Evolutionary conservation across 2,797 vertebrate species (phyloP), one percentile per base, ranked within the genome.

Genomic region (Chelon auratus): DNA sequence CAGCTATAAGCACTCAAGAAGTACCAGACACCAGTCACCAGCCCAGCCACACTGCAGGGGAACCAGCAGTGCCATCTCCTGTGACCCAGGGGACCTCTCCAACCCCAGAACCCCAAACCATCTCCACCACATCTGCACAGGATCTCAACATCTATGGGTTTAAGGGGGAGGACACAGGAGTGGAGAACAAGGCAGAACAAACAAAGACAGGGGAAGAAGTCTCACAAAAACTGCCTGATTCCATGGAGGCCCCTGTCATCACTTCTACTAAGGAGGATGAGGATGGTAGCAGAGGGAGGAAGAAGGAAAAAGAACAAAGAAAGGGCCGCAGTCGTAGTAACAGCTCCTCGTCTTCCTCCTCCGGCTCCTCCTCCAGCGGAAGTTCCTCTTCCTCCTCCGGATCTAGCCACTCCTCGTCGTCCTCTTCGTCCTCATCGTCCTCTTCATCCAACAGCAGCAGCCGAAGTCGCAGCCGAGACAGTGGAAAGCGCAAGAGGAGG

Each of bases 321-420:
- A 87, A 96, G 87, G 95, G 91, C 68, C 96, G 92, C 78, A 95
- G 93, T 77, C 95, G 93, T 40, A 96, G 94, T 11, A 92, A 90
- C 37, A 93, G 91, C 72, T 97, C 96, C 47, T 97, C 96, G 82
- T 96, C 95, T 33, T 97, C 95, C 33, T 96, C 96, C 50, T 97
- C 96, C 2, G 93, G 93, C 55, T 96, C 96, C 18, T 97, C 94
- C 62, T 97, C 96, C 72, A 96, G 95, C 64, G 85, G 95, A 40
- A 97, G 95, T 54, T 94, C 93, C 5, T 97, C 96, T 18, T 96
- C 96, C 4, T 97, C 95, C 48, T 97, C 96, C 2, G 96, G 95
- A 76, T 97, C 95, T 45, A 96, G 96, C 89, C 95, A 77, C 68
- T 95, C 95, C 43, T 96, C 95, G 12, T 96, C 94, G 0, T 97